Conservation (phyloP, 2,113 vertebrate genomes). For the Maccullochella peelii region DNA sequence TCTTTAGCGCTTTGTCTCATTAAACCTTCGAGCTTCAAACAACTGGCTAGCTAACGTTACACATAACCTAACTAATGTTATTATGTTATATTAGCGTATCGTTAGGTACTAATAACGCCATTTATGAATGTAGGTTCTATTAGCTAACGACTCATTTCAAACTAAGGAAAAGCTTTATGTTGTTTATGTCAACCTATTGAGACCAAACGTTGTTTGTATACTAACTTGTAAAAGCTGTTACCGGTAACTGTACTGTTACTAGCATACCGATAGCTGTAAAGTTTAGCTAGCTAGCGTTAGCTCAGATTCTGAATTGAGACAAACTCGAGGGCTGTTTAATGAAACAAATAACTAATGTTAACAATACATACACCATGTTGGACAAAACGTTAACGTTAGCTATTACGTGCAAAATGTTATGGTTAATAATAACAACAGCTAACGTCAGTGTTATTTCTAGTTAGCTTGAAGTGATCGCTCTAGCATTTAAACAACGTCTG, state of each 20-base stretch:
- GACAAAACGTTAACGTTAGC: rapidly evolving
- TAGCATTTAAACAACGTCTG: background rate
- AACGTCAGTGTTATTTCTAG: background rate
- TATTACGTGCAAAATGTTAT: background rate
- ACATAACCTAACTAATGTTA: background rate
- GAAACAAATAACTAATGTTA: background rate
- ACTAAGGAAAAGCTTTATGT: rapidly evolving
- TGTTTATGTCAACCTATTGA: background rate
- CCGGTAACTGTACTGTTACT: background rate
- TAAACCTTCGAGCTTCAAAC: background rate
- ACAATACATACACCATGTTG: rapidly evolving
- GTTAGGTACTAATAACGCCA: background rate
- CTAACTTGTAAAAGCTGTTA: background rate
- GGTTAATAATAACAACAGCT: no score
- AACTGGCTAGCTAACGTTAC: background rate
- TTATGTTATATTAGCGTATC: background rate
- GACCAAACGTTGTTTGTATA: background rate
- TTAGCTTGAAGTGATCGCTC: background rate
- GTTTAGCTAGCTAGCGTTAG: background rate
- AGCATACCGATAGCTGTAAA: background rate
- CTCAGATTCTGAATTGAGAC: background rate
- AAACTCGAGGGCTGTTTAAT: background rate
- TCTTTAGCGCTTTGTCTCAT: background rate
- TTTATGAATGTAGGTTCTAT: no score
- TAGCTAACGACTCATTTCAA: background rate